Conservation (phyloP, 2,888 invertebrate genomes). For the Drosophila longiperda region DNA sequence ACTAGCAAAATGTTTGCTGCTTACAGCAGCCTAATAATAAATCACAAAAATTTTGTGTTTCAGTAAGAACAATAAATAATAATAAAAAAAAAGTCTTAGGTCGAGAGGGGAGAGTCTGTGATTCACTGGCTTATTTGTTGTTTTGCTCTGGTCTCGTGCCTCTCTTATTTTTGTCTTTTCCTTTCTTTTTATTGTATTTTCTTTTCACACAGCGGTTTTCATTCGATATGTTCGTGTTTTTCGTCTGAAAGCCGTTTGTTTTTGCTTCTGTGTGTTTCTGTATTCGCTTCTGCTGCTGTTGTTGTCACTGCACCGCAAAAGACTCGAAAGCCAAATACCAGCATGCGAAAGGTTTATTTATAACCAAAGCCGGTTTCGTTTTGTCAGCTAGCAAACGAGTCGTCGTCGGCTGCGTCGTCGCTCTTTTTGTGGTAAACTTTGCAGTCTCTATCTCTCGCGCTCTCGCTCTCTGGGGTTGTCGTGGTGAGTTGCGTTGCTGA, state of each 20-base stretch:
- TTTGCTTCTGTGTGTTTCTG: constrained; percentile 31
- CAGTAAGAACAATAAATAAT: constrained; percentile 23
- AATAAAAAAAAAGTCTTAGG: constrained; percentile 35
- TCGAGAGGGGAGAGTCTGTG: constrained; percentile 26
- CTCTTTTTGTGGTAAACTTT: constrained; percentile 41
- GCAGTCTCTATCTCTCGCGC: constrained; percentile 1
- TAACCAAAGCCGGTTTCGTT: constrained; percentile 82
- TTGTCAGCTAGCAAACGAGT: constrained; percentile 51
- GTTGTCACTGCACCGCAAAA: constrained; percentile 72
- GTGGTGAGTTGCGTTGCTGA: constrained; percentile 45
- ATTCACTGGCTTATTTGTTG: constrained; percentile 27
- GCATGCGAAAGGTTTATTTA: constrained; percentile 80
- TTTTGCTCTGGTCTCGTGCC: constrained; percentile 32
- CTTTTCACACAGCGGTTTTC: constrained; percentile 60
- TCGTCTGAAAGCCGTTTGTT: constrained; percentile 55
- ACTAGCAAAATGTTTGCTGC: constrained; percentile 31
- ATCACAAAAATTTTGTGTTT: constrained; percentile 29
- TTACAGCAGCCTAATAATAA: constrained; percentile 19
- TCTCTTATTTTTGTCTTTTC: constrained; percentile 12
- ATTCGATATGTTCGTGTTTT: constrained; percentile 60
- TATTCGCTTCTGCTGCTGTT: constrained; percentile 41
- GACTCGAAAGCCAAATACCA: constrained; percentile 82
- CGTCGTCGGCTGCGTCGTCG: constrained; percentile 42
- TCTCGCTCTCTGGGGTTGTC: constrained; percentile 3
- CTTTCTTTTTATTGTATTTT: constrained; percentile 27